These are phyloP conservation scores for Diabrotica undecimpunctata DNA, from an alignment of 1,140 invertebrate genomes.

Conservation along the genomic window DNA sequence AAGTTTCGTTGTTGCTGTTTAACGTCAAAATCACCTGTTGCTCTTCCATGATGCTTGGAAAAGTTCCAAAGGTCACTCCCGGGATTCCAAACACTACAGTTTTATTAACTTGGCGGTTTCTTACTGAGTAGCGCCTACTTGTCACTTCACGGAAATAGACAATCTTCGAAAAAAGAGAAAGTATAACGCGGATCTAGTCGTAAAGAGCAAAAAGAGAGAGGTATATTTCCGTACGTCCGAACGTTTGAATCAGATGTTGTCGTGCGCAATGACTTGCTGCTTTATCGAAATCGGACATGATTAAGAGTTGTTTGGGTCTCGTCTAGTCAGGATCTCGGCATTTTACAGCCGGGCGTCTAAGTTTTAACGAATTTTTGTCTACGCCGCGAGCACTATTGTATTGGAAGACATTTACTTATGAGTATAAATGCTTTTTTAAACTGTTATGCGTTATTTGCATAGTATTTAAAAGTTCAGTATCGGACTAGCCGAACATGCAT, in stretches of 20 bases:
- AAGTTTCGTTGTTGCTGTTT: conserved; percentile 26
- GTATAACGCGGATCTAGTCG: too few species aligned
- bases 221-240: too few species aligned
- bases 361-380: neutral
- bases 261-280: conserved; percentile 18
- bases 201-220: too few species aligned
- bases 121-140: conserved; percentile 9
- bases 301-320: neutral
- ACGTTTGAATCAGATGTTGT: neutral
- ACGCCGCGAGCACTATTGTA: neutral
- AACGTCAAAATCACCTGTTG: conserved; percentile 29
- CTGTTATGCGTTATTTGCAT: too few species aligned
- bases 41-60: conserved; percentile 22
- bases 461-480: too few species aligned
- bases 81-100: conserved; percentile 15
- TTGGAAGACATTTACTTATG: neutral
- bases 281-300: neutral
- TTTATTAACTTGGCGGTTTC: conserved; percentile 15
- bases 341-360: neutral
- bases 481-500: too few species aligned
- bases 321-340: neutral
- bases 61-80: conserved; percentile 19
- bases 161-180: too few species aligned
- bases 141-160: too few species aligned
- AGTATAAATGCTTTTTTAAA: too few species aligned